Evolutionary conservation across 2,888 invertebrate genomes (phyloP).

Genomic region (Agapostemon virescens): DNA sequence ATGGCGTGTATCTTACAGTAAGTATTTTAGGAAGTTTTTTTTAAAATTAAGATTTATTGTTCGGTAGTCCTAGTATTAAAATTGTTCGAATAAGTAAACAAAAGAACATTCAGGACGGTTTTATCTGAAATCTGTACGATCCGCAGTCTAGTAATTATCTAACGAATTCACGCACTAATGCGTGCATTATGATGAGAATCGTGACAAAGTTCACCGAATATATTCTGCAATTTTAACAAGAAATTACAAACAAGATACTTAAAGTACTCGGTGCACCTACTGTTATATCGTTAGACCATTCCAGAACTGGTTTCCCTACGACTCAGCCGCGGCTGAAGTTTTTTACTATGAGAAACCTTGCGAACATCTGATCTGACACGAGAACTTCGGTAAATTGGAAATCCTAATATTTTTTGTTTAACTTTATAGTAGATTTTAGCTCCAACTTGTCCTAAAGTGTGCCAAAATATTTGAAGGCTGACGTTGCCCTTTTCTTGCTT

Average conservation of each 20-base stretch:
- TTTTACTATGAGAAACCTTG: not conserved
- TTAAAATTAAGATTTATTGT: no score
- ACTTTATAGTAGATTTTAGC: not conserved
- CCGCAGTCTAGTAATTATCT: not conserved
- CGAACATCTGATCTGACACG: not conserved
- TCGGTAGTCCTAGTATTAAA: no score
- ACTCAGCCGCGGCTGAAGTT: not conserved
- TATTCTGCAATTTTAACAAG: not conserved
- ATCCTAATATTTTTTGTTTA: not conserved
- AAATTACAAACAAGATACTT: not conserved
- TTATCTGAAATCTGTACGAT: no score
- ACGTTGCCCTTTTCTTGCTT: not conserved
- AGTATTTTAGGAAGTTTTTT: no score
- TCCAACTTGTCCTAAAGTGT: not conserved
- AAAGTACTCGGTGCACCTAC: not conserved
- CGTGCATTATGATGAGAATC: not conserved
- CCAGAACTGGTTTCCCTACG: constrained; percentile 9
- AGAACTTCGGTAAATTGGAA: not conserved
- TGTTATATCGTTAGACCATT: constrained; percentile 3
- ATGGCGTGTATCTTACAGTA: no score
- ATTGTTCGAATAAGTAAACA: not conserved
- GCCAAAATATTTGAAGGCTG: not conserved
- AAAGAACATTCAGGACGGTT: not conserved
- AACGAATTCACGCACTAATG: not conserved
- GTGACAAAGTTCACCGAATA: not conserved